Evolutionary conservation across 2,888 invertebrate species (phyloP).

Genomic region (Luperina nickerlii): DNA sequence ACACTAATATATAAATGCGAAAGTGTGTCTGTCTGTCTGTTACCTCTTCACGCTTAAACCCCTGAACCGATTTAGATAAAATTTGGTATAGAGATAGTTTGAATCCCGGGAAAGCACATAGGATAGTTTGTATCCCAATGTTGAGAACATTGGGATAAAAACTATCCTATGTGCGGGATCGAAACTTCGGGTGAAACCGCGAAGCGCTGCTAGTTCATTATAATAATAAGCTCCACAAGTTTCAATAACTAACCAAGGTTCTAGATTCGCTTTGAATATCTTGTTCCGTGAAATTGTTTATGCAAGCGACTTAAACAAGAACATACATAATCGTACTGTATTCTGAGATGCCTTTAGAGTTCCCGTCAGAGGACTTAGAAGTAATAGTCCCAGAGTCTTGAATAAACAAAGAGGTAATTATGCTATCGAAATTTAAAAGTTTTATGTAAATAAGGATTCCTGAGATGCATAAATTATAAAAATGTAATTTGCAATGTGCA

Average conservation of each 20-base stretch:
- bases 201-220: too few relatives aligned
- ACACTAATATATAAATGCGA: too few relatives aligned
- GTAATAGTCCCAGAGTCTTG: background rate
- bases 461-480: background rate
- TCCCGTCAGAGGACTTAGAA: background rate
- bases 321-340: conserved; percentile 23
- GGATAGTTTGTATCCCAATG: too few relatives aligned
- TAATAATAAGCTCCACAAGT: background rate
- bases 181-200: too few relatives aligned
- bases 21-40: too few relatives aligned
- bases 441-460: background rate
- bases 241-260: background rate
- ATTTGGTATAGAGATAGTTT: too few relatives aligned
- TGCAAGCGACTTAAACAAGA: conserved; percentile 14
- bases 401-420: conserved; percentile 13
- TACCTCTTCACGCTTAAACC: too few relatives aligned
- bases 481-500: background rate
- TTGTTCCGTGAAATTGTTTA: conserved; percentile 25
- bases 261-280: conserved; percentile 26
- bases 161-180: too few relatives aligned
- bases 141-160: too few relatives aligned
- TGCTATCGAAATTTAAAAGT: background rate
- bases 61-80: too few relatives aligned
- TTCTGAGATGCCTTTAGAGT: conserved; percentile 17
- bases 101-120: too few relatives aligned